These are phyloP conservation scores for Nephotettix cincticeps DNA, from an alignment of 1,140 invertebrate species.

Conservation along the genomic window DNA sequence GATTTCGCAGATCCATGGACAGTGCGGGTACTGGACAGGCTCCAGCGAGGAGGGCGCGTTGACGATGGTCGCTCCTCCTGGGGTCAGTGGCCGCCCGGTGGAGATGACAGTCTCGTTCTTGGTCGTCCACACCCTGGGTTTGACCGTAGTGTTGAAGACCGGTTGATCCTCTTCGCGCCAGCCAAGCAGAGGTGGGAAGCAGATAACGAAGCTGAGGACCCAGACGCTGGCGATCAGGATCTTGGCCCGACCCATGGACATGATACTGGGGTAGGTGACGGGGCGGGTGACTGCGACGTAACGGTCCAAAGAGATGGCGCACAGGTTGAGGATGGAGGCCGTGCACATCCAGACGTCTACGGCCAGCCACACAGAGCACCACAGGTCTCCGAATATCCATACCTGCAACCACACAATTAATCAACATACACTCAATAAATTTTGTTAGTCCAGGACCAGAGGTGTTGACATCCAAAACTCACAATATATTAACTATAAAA, in stretches of 20 bases:
- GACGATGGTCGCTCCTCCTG: conserved; percentile 15
- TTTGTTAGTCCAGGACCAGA: too few species aligned
- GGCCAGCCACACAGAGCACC: conserved; percentile 91
- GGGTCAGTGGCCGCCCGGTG: conserved; percentile 10
- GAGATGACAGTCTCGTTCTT: conserved; percentile 22
- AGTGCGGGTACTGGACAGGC: conserved; percentile 48
- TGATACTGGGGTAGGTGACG: conserved; percentile 89
- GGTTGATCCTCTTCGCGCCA: conserved; percentile 74
- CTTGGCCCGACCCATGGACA: conserved; percentile 86
- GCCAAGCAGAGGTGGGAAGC: conserved; percentile 92
- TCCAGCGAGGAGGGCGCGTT: background rate
- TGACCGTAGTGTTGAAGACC: background rate
- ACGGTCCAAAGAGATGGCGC: conserved; percentile 87
- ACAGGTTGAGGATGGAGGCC: conserved; percentile 91
- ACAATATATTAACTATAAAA: too few species aligned
- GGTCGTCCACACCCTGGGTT: background rate
- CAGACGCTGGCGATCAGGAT: conserved; percentile 87
- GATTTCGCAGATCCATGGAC: conserved; percentile 84
- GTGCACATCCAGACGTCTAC: conserved; percentile 97
- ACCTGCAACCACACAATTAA: conserved; percentile 69
- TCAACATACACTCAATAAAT: too few species aligned
- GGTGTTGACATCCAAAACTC: too few species aligned
- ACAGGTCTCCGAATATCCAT: conserved; percentile 90
- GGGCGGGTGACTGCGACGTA: conserved; percentile 94
- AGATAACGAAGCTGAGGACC: conserved; percentile 94